Base-by-base conservation (phyloP, 2,113 vertebrate species). In the human region DNA sequence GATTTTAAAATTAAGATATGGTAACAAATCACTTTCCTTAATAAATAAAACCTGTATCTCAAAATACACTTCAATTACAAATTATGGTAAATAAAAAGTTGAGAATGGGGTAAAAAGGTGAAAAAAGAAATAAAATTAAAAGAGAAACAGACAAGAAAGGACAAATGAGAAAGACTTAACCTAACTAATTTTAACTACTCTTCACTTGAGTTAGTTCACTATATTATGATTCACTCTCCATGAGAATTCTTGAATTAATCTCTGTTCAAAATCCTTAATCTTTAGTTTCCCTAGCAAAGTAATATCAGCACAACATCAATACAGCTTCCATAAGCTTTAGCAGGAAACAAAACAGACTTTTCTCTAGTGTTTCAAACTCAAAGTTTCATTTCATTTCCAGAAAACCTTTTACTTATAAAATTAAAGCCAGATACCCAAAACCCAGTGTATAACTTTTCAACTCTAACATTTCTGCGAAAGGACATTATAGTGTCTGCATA, bases 261-360 rank as follows among this genome's bases (percentile, higher is more conserved):
- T 83, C 35, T 57, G 20, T 32, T 75, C 76, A 88, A 75, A 85
- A 20, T 48, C 13, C 11, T 57, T 72, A 30, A 57, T 75, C 11
- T 59, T 89, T 45, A 70, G 48, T 43, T 90, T 96, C 50, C 25
- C n/a, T 78, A 79, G 20, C 35, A 93, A 9, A 85, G 59, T n/a
- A 83, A 81, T 16, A 59, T 64, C 4, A 83, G 40, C 50, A 72
- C 14, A 35, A 23, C 57, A 92, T 72, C 23, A 89, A 76, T 27
- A 93, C 10, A 52, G 57, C 27, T 64, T 92, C 64, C 57, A 68
- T 48, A 86, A 88, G 61, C 8, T 94, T 11, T 12, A 59, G 10
- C 25, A 93, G 59, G n/a, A 97, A 93, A 86, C n/a, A 93, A 92
- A 92, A 61, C 14, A 40, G 27, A 40, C 72, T 85, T 52, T 89